Base-by-base conservation (phyloP, 2,888 invertebrate genomes). In the Andrena praecox region DNA sequence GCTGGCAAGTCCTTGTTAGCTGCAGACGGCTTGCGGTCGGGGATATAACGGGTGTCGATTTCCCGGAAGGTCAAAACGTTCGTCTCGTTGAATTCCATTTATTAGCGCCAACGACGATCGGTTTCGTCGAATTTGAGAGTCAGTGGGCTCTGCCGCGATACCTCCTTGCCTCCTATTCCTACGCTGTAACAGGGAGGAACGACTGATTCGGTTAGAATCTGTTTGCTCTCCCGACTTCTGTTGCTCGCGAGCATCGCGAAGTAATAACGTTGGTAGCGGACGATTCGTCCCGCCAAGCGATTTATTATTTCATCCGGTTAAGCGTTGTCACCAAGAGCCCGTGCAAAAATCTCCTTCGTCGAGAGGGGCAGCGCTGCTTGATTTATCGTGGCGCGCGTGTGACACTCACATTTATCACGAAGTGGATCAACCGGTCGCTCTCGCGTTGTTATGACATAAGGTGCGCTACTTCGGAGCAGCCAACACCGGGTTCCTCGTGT, bases 1-100 rank as follows among this genome's bases (percentile, higher is more conserved):
- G 67, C 62, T 74, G 80, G 87, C 84, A 86, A 85, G 63, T 86
- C 85, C 87, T 87, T 87, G 86, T 87, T 87, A 87, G 82, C 76
- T 33, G 63, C 52, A 62, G 74, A 60, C 69, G 75, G 82, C 5
- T 77, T 75, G 74, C 60, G 82, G 74, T 52, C 70, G 48, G 62
- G 75, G 76, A 87, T 81, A 62, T 54, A 59, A 75, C 74, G 62
- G 81, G 81, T 85, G 87, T 85, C 87, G 81, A 87, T 86, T 87
- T 87, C 81, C 78, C 87, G 76, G 71, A 72, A 79, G 85, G 87
- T 87, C 87, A 77, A 77, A 74, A 84, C 76, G 77, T 59, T 78
- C 70, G 54, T 33, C 60, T 12, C 24, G 31, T 8, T 52, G 67
- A 72, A 75, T 76, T 75, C 60, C 67, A 56, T 80, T 80, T 82